Percentiles rank a stretch among this genome's conserved stretches.
These are phyloP conservation scores for Nesogale talazaci DNA, from an alignment of 2,113 vertebrate genomes.

Conservation along the genomic window DNA sequence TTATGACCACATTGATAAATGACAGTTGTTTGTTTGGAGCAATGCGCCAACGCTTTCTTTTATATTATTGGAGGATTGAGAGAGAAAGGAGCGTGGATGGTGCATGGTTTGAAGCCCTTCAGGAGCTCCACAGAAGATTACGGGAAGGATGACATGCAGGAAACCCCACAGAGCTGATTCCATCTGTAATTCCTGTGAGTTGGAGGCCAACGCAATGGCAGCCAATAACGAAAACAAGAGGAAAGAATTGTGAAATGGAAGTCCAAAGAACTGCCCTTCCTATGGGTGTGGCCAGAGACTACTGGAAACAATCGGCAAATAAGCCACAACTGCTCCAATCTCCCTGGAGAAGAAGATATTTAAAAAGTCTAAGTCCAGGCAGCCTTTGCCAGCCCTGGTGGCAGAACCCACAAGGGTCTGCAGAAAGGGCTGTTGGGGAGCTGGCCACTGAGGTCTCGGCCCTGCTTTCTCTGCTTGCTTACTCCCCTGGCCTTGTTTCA, in stretches of 20 bases:
- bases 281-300: not conserved
- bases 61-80: not conserved
- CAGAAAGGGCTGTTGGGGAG: rapidly evolving
- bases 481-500: too few relatives aligned
- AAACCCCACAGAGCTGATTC: not conserved
- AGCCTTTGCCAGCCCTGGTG: rapidly evolving
- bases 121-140: not conserved
- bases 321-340: not conserved
- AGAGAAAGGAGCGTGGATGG: not conserved
- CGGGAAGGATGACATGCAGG: not conserved
- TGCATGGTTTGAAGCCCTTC: not conserved
- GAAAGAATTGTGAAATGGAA: not conserved
- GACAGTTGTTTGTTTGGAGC: not conserved
- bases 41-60: not conserved
- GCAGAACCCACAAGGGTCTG: not conserved
- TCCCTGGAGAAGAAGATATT: not conserved
- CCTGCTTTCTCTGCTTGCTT: not conserved
- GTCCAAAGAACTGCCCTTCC: not conserved
- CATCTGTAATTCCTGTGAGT: not conserved
- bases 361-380: too few relatives aligned
- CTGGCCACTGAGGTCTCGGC: too few relatives aligned
- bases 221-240: not conserved
- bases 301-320: not conserved
- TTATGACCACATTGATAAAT: too few relatives aligned
- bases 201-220: not conserved